phyloP scores from a whole-genome alignment of 2,888 invertebrate genomes.

The Rhaphigaster nebulosa region DNA sequence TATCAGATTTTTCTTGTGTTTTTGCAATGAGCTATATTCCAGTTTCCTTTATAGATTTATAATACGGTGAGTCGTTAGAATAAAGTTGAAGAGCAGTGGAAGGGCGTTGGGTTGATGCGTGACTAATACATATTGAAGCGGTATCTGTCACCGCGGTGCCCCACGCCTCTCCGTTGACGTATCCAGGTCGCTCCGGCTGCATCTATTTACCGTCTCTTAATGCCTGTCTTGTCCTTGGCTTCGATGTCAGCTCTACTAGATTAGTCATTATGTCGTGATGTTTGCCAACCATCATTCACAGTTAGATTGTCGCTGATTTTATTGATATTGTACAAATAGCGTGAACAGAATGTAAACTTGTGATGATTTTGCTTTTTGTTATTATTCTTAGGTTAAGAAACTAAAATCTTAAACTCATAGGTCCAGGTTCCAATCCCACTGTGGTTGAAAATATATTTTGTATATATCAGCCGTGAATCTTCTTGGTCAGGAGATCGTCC shows the following conservation, averaged over 20 bases:
- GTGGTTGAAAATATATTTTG: no score
- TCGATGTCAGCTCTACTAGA: not conserved
- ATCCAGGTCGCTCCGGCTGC: not conserved
- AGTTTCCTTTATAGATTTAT: no score
- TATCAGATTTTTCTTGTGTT: no score
- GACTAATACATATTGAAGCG: not conserved
- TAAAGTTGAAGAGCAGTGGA: not conserved
- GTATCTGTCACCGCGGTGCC: not conserved
- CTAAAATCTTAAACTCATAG: no score
- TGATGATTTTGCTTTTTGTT: no score
- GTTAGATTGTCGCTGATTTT: not conserved
- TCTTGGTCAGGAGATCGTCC: no score
- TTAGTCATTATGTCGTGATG: not conserved
- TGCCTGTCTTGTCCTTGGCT: not conserved
- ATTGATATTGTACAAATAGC: no score
- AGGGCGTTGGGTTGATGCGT: not conserved
- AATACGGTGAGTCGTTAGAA: not conserved
- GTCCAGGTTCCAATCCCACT: no score
- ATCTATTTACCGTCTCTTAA: not conserved
- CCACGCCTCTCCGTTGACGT: not conserved
- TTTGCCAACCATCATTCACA: constrained; percentile 21
- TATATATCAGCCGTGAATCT: no score
- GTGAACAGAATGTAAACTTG: no score
- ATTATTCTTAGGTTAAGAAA: no score
- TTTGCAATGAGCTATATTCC: no score